These are phyloP conservation scores for Pseudomyrmex flavicornis DNA, from an alignment of 1,140 invertebrate genomes.

Conservation along the genomic window DNA sequence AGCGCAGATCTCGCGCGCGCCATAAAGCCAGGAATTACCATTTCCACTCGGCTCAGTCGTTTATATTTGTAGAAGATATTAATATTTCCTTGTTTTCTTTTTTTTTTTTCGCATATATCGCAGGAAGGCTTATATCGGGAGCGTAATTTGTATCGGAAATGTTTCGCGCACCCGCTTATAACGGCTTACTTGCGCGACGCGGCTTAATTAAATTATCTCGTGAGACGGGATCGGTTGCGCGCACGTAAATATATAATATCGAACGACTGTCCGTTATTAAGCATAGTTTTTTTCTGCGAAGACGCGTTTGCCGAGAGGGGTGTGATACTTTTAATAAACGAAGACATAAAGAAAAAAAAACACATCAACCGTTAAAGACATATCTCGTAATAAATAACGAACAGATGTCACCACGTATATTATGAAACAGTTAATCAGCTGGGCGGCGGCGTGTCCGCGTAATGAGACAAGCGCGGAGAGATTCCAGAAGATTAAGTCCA, in stretches of 20 bases:
- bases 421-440: conserved; percentile 2
- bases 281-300: neutral
- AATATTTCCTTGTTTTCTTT: neutral
- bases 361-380: neutral
- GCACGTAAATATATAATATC: neutral
- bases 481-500: conserved; percentile 5
- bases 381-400: neutral
- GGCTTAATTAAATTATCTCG: conserved; percentile 25
- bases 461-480: neutral
- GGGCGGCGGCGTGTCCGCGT: neutral
- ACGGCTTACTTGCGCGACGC: neutral
- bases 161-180: neutral
- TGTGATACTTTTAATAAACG: neutral
- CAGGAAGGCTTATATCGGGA: neutral
- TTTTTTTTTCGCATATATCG: neutral
- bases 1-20: conserved; percentile 5
- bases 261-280: neutral
- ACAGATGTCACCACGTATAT: neutral
- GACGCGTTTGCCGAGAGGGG: neutral
- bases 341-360: neutral
- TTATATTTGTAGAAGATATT: neutral
- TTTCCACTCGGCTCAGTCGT: conserved; percentile 2
- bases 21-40: conserved; percentile 43
- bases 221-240: neutral
- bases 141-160: conserved; percentile 26